Evolutionary conservation across 2,797 vertebrate genomes (phyloP).

Genomic region (Triplophysa bombifrons): DNA sequence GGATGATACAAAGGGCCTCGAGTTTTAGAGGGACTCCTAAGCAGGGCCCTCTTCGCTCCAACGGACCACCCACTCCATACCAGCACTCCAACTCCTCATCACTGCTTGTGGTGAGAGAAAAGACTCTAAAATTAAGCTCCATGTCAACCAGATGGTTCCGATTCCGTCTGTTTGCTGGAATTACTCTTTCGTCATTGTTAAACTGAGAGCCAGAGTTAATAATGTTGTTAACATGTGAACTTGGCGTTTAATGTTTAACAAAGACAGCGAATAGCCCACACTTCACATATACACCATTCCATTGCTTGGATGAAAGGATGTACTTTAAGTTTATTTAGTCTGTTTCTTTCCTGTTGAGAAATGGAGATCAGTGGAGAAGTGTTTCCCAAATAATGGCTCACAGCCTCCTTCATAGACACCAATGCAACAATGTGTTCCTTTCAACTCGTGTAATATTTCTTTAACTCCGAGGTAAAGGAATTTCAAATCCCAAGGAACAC

Average conservation of each 20-base stretch:
- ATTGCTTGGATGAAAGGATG: conserved; percentile 35
- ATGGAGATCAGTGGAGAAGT: background rate
- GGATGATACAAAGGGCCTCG: conserved; percentile 37
- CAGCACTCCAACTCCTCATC: conserved; percentile 40
- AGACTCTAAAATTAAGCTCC: conserved; percentile 56
- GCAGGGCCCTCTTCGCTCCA: conserved; percentile 26
- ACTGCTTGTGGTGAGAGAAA: conserved; percentile 56
- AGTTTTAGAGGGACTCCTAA: conserved; percentile 44
- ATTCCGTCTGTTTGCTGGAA: conserved; percentile 52
- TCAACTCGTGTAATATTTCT: background rate
- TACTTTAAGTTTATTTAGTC: conserved; percentile 34
- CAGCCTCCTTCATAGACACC: background rate
- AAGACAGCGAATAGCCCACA: conserved; percentile 33
- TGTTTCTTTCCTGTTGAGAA: conserved; percentile 32
- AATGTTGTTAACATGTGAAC: conserved; percentile 55
- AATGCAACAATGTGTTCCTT: background rate
- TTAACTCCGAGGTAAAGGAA: background rate
- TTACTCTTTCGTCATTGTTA: conserved; percentile 53
- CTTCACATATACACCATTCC: conserved; percentile 29
- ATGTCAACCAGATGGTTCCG: conserved; percentile 59
- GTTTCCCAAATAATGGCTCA: background rate
- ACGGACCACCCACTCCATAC: conserved; percentile 49
- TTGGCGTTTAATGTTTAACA: conserved; percentile 52
- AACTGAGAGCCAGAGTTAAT: conserved; percentile 52
- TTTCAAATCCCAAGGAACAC: background rate